A percentile compares a stretch with the other conserved stretches of the same genome.
These are phyloP conservation scores for Calidris pygmaea DNA, from an alignment of 2,113 vertebrate species.

Conservation along the genomic window DNA sequence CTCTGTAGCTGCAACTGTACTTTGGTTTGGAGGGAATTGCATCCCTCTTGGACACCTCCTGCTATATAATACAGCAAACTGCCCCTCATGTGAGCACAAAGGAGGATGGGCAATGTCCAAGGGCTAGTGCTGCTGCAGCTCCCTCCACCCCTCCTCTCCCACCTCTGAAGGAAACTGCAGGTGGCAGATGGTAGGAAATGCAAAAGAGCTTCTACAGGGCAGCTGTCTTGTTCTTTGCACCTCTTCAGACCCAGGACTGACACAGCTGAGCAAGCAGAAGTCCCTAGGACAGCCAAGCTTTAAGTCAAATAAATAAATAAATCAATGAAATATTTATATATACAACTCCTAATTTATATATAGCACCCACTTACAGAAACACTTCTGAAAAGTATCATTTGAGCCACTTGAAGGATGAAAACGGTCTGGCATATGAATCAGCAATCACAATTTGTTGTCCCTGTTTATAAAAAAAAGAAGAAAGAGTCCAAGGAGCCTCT, in stretches of 20 bases:
- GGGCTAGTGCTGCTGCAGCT: not conserved
- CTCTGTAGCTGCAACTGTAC: not conserved
- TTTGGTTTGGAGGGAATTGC: not conserved
- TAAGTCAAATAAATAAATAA: not conserved
- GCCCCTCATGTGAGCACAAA: not conserved
- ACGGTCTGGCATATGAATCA: not conserved
- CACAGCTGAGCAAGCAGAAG: not conserved
- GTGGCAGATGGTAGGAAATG: not conserved
- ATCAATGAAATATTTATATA: not conserved
- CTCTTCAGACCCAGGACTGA: not conserved
- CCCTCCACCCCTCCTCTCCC: not conserved
- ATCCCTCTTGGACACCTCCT: not conserved
- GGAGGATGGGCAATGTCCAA: accelerated
- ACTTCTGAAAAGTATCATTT: not conserved
- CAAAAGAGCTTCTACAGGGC: not conserved
- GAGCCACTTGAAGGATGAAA: not conserved
- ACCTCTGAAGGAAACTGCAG: not conserved
- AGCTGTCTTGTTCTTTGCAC: not conserved
- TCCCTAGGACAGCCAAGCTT: not conserved
- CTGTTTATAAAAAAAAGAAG: not conserved
- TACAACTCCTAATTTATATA: not conserved
- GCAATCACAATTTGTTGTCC: not conserved
- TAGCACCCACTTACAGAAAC: not conserved
- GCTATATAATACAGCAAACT: not conserved
- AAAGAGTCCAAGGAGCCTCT: not conserved